phyloP scores from a whole-genome alignment of 1,140 invertebrate species.

The Apis cerana region DNA sequence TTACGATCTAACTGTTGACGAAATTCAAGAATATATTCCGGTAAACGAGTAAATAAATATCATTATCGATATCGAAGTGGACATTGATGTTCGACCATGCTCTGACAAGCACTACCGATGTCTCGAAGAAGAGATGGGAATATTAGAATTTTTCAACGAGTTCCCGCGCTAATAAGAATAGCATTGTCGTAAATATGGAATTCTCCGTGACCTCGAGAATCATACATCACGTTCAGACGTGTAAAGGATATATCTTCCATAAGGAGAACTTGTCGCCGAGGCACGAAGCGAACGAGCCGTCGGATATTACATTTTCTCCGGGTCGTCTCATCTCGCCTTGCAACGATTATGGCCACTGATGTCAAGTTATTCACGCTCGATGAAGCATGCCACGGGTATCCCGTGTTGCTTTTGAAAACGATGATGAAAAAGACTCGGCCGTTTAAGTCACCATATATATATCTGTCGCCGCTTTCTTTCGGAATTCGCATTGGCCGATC shows the following conservation, averaged over 20 bases:
- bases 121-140: too few relatives aligned
- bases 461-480: neutral
- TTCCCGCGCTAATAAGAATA: neutral
- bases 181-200: neutral
- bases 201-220: constrained; percentile 1
- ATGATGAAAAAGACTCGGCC: constrained; percentile 23
- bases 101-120: neutral
- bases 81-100: neutral
- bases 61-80: neutral
- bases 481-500: neutral
- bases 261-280: neutral
- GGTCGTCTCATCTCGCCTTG: constrained; percentile 52
- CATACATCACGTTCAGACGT: constrained; percentile 28
- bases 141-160: too few relatives aligned
- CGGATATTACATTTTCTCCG: constrained; percentile 58
- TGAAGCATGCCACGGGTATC: constrained; percentile 29
- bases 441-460: neutral
- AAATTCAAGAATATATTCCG: too few relatives aligned
- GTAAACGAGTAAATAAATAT: neutral
- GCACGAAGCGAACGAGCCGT: constrained; percentile 3
- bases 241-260: constrained; percentile 2
- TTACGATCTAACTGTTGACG: too few relatives aligned
- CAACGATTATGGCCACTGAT: constrained; percentile 57
- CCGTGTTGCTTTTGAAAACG: constrained; percentile 31
- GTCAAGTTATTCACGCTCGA: constrained; percentile 57